Base-by-base conservation (phyloP, 2,888 invertebrate genomes). In the Netelia fuscicornis region DNA sequence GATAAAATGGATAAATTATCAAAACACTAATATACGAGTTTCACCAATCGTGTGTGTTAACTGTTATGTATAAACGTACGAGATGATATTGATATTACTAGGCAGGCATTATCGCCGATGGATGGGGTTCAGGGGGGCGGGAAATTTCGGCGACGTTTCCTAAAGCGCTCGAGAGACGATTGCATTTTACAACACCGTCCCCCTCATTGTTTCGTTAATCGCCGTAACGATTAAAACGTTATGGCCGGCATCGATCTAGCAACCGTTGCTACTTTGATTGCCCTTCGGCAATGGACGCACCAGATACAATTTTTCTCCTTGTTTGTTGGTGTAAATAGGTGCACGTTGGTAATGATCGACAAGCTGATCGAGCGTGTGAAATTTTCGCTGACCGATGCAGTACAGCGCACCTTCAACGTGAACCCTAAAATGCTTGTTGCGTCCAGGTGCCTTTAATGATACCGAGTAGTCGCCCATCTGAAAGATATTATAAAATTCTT, bases 391-490 rank as follows among this genome's bases (percentile, higher is more conserved):
- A 62, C 99, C 99, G 95, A 99, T 99, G 95, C 98, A 98, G 94
- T 98, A 98, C 90, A 98, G 96, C 87, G 97, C 96, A 89, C 97
- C 97, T 94, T 98, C 98, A 87, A 98, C 98, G 94, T 98, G 98
- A 92, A 99, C 99, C 92, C 99, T 97, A 95, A 99, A 99, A 95
- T 99, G 99, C 94, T 99, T 99, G 95, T 99, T 99, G 90, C 99
- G 97, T 30, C 98, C 98, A 64, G 98, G 98, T 70, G 99, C 99
- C 95, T 99, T 99, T 93, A 99, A 95, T 72, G 99, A 99, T 90
- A 99, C 99, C 13, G 99, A 99, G 95, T 97, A 99, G 95, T 99
- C 99, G 88, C 99, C 99, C 95, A 98, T 97, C 99, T 99, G 95
- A 44, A 90, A 89, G 67, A 77, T 30, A 81, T 67, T 72, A 78